A percentile compares a stretch with the other conserved stretches of the same genome.
These are phyloP conservation scores for Helobdella robusta DNA, from an alignment of 2,888 invertebrate species.

Conservation along the genomic window DNA sequence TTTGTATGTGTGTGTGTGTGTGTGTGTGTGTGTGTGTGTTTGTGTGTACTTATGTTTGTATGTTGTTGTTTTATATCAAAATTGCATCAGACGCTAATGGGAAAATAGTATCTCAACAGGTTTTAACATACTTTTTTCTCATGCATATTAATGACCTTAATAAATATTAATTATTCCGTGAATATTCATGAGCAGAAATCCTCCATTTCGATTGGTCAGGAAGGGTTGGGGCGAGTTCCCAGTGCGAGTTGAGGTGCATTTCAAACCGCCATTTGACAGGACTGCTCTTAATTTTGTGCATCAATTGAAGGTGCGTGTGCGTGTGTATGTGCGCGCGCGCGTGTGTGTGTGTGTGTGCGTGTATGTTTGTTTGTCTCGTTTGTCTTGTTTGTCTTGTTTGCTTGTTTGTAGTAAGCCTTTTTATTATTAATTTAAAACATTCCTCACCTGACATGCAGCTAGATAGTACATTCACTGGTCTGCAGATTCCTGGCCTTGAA, in stretches of 20 bases:
- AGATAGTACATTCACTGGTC: conserved; percentile 7
- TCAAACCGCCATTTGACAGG: conserved; percentile 1
- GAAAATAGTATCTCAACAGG: no score
- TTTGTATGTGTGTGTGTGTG: background rate
- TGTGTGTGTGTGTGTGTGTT: no score
- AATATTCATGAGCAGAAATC: background rate
- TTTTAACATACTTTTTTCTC: background rate
- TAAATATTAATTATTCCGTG: background rate
- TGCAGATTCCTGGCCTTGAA: conserved; percentile 12
- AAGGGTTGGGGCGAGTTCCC: conserved; percentile 13
- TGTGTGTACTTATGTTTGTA: no score
- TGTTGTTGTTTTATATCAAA: no score
- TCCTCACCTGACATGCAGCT: background rate
- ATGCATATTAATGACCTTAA: background rate
- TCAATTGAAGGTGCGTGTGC: background rate
- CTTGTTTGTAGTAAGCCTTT: background rate
- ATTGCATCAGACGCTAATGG: no score
- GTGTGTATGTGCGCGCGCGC: background rate
- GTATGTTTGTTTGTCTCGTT: background rate
- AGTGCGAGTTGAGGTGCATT: conserved; percentile 1
- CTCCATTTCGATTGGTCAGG: conserved; percentile 11
- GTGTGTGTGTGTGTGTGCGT: background rate
- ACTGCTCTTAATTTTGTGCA: background rate
- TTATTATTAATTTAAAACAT: background rate
- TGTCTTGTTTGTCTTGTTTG: background rate